phyloP scores from a whole-genome alignment of 2,113 vertebrate genomes.

The Anseranas semipalmata region DNA sequence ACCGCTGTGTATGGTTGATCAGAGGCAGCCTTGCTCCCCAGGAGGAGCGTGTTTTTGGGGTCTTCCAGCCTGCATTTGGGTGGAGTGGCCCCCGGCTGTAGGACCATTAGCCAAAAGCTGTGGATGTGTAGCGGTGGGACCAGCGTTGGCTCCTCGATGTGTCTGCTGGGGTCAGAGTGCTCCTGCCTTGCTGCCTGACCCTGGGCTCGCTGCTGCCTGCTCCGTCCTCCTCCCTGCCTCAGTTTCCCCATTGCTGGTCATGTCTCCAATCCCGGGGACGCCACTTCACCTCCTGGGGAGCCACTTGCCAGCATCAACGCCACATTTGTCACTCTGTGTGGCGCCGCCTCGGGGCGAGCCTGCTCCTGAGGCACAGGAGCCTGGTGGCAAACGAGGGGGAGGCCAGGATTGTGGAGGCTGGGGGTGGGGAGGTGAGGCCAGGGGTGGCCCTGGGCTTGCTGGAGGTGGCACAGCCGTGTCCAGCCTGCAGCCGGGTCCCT shows the following conservation, averaged over 20 bases:
- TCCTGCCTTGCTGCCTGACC: background rate
- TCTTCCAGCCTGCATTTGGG: background rate
- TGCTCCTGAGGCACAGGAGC: background rate
- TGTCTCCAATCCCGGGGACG: background rate
- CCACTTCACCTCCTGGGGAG: no score
- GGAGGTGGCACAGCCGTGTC: background rate
- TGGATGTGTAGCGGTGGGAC: background rate
- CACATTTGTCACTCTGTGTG: no score
- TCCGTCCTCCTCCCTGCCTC: background rate
- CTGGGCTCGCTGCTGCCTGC: background rate
- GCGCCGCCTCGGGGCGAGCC: no score
- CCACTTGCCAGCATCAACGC: background rate
- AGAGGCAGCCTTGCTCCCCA: background rate
- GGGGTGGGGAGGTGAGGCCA: background rate
- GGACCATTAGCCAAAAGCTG: background rate
- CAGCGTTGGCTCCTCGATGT: background rate
- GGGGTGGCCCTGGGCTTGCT: background rate
- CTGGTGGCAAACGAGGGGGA: background rate
- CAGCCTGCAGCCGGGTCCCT: background rate
- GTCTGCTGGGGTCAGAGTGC: background rate
- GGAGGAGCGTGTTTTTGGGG: background rate
- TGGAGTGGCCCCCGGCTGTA: background rate
- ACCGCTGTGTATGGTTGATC: rapidly evolving
- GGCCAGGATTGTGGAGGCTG: background rate
- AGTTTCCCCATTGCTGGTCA: background rate